phyloP scores from a whole-genome alignment of 2,797 vertebrate genomes.

The Darevskia nairensis region DNA sequence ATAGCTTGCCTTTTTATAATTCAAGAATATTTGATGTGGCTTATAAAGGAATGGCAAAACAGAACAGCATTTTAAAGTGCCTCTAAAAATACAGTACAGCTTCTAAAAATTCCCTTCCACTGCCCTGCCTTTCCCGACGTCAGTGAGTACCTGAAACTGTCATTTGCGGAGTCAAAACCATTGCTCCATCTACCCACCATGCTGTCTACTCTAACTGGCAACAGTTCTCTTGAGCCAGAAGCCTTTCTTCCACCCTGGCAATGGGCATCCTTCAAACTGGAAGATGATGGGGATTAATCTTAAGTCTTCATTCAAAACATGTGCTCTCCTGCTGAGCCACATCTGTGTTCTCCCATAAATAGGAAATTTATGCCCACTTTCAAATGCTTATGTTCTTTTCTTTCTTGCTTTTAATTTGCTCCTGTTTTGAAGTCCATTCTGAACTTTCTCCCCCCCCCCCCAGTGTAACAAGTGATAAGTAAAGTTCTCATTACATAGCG shows the following conservation, averaged over 20 bases:
- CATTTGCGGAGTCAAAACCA: not conserved
- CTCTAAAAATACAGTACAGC: not conserved
- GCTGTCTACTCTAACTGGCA: not conserved
- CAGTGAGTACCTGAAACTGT: not conserved
- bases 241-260: not conserved
- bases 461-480: not conserved
- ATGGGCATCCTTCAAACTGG: not conserved
- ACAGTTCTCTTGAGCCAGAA: not conserved
- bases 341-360: not conserved
- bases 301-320: too few relatives aligned
- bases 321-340: not conserved
- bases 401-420: not conserved
- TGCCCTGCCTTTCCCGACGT: too few relatives aligned
- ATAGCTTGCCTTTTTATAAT: not conserved
- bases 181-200: not conserved
- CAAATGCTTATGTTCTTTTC: not conserved
- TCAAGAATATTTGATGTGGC: not conserved
- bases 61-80: not conserved
- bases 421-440: not conserved
- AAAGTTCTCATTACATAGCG: not conserved
- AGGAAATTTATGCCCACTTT: not conserved
- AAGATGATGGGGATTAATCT: not conserved
- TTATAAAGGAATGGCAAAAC: not conserved
- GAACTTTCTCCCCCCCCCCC: not conserved
- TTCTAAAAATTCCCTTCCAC: not conserved